Conservation (phyloP, 2,113 vertebrate genomes). For the Xenopus laevis region DNA sequence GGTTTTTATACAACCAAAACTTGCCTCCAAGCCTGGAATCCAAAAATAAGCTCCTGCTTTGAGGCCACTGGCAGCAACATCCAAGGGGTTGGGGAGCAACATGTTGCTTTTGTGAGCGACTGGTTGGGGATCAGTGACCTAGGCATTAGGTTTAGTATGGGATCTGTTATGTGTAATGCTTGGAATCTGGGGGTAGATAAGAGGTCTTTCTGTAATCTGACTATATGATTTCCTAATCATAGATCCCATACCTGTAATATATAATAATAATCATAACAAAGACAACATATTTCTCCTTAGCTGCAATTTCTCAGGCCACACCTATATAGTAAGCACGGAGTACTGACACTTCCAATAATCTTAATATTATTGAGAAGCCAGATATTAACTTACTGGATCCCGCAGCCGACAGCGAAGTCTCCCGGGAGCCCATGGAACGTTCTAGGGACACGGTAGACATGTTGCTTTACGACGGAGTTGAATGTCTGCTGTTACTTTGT, state of each 20-base stretch:
- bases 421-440: slow-evolving; percentile 29
- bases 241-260: background rate
- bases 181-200: no score
- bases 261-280: no score
- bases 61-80: no score
- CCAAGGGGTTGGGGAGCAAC: no score
- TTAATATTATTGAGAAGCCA: background rate
- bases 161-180: no score
- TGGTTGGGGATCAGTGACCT: no score
- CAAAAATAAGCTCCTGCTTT: no score
- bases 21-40: no score
- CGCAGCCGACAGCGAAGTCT: slow-evolving; percentile 4
- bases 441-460: slow-evolving; percentile 11
- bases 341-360: background rate
- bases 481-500: background rate
- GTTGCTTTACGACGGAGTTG: background rate
- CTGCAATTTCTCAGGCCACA: background rate
- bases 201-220: no score
- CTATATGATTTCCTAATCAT: background rate
- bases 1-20: no score
- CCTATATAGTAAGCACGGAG: background rate
- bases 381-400: slow-evolving; percentile 37
- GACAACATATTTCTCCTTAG: background rate
- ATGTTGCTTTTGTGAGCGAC: no score
- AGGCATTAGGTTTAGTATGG: no score